These are phyloP conservation scores for Ceratina australensis DNA, from an alignment of 1,140 invertebrate genomes.

Conservation along the genomic window DNA sequence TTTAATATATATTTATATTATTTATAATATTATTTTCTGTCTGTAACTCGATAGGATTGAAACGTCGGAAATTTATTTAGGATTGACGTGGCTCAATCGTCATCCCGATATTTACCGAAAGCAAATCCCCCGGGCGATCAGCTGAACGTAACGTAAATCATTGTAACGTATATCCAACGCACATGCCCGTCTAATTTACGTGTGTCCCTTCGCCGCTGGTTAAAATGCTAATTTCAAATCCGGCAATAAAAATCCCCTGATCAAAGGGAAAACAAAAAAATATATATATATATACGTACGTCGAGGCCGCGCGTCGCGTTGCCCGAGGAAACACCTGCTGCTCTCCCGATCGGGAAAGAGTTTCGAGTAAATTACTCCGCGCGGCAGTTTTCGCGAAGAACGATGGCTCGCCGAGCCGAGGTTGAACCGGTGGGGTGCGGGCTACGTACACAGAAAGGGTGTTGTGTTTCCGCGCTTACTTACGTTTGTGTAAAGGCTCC, in stretches of 20 bases:
- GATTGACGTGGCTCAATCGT: too few species aligned
- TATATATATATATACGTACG: slow-evolving; percentile 9
- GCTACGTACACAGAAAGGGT: not conserved
- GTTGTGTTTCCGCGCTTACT: not conserved
- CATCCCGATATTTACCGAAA: too few species aligned
- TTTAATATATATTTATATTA: too few species aligned
- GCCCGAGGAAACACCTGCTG: slow-evolving; percentile 38
- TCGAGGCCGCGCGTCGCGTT: too few species aligned
- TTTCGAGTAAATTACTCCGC: slow-evolving; percentile 35
- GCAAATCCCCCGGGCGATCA: not conserved
- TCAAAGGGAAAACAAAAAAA: slow-evolving; percentile 12
- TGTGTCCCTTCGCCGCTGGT: not conserved
- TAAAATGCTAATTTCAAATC: slow-evolving; percentile 35
- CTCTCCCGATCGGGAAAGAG: slow-evolving; percentile 43
- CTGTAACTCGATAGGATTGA: too few species aligned
- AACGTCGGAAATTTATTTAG: too few species aligned
- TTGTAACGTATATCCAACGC: not conserved
- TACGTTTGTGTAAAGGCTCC: too few species aligned
- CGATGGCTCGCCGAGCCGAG: slow-evolving; percentile 6
- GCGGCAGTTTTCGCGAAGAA: slow-evolving; percentile 45
- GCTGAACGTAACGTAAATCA: slow-evolving; percentile 3
- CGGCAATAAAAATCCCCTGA: slow-evolving; percentile 21
- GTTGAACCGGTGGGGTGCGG: slow-evolving; percentile 10
- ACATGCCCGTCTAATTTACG: not conserved
- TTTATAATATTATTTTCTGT: too few species aligned